Evolutionary conservation across 2,888 invertebrate genomes (phyloP).

Genomic region (Drosophila cognata): DNA sequence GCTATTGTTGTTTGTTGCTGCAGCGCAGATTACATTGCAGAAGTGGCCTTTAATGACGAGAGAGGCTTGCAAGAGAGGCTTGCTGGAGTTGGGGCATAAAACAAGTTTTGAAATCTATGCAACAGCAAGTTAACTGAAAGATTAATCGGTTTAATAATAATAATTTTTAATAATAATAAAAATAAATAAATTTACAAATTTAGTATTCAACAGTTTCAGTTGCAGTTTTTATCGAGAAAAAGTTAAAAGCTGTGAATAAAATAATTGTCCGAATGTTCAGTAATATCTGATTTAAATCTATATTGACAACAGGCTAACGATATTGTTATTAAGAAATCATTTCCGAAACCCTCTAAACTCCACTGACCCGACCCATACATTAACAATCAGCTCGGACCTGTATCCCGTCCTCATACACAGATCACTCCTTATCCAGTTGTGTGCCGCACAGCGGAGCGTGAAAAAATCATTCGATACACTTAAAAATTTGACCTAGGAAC

Average conservation of each 20-base stretch:
- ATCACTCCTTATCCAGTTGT: background rate
- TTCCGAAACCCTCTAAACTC: background rate
- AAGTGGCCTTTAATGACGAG: slow-evolving; percentile 12
- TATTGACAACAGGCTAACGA: background rate
- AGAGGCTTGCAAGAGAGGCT: slow-evolving; percentile 1
- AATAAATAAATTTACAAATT: background rate
- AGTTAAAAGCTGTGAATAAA: too few relatives aligned
- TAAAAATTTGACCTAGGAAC: slow-evolving; percentile 58
- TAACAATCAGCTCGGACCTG: slow-evolving; percentile 4
- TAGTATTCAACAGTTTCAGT: background rate
- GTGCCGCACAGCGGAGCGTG: slow-evolving; percentile 60
- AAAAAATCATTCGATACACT: slow-evolving; percentile 73
- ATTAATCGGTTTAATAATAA: background rate
- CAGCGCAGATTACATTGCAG: slow-evolving; percentile 21
- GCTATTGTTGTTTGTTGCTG: slow-evolving; percentile 17
- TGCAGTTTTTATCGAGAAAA: background rate
- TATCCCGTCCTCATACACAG: too few relatives aligned
- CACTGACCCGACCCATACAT: slow-evolving; percentile 17
- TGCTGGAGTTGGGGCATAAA: background rate
- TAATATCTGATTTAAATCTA: background rate
- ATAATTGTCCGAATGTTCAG: background rate
- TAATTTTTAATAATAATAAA: too few relatives aligned
- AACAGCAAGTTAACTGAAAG: background rate
- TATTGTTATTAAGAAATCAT: background rate
- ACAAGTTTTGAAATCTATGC: background rate